Evolutionary conservation across 2,797 vertebrate species (phyloP), one percentile per base, ranked within the genome.

Genomic region (Oophaga sylvatica): DNA sequence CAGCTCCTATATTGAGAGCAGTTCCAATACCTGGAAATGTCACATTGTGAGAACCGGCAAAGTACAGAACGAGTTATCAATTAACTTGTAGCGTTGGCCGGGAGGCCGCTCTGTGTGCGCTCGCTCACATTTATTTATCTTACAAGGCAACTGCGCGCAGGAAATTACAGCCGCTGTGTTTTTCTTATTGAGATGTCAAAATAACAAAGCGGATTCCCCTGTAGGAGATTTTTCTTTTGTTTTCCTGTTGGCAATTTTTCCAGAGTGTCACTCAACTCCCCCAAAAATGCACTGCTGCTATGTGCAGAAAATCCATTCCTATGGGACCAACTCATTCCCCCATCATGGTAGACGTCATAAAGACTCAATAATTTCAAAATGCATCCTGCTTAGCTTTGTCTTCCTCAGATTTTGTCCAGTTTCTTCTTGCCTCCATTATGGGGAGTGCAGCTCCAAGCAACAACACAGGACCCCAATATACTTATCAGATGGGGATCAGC

Each of bases 161-260:
- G 76, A 80, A 86, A 86, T 80, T 80, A 53, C 62, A 67, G 48
- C 29, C 15, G 26, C 76, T 48, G 15, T 70, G 84, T 80, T 71
- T n/a, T 60, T 79, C 76, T 80, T 80, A 68, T 80, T 80, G 75
- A 86, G 84, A 80, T 86, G 84, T 80, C 84, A 86, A 71, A 80
- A 86, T 86, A 76, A 86, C 77, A 12, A 76, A 86, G 84, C 29
- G 53, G 53, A 59, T 63, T 86, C 53, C 31, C 68, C 20, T 16
- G 2, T 45, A 67, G 48, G 62, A 65, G 56, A 79, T 56, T 70
- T 56, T n/a, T 79, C 63, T 70, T 57, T 59, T 77, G 20, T 29
- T 31, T 79, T 65, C 12, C 20, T 15, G 62, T 79, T 59, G 59
- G 67, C 48, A 22, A 41, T 26, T 75, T 67, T 22, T 65, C 41